These are phyloP conservation scores for Sebastes umbrosus DNA, from an alignment of 2,797 vertebrate genomes.

Conservation along the genomic window DNA sequence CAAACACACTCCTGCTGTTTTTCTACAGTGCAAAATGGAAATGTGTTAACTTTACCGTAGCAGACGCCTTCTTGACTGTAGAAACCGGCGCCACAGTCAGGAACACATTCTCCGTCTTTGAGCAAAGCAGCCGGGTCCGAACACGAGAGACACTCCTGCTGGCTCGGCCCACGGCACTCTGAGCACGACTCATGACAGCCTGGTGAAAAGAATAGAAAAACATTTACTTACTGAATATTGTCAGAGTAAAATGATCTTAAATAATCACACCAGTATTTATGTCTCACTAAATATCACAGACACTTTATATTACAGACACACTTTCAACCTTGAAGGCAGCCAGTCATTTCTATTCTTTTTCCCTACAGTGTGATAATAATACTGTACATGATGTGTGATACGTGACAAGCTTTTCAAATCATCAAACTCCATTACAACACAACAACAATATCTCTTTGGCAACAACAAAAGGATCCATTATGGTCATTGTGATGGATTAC, in stretches of 20 bases:
- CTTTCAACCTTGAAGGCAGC: not conserved
- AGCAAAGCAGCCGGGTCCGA: conserved; percentile 78
- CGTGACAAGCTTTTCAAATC: not conserved
- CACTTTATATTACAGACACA: not conserved
- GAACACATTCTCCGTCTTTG: conserved; percentile 82
- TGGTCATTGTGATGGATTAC: not conserved
- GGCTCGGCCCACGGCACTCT: conserved; percentile 81
- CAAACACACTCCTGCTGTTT: not conserved
- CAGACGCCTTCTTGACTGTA: conserved; percentile 84
- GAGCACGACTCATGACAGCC: conserved; percentile 90
- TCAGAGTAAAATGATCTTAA: not conserved
- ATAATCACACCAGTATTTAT: not conserved
- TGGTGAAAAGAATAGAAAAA: conserved; percentile 54
- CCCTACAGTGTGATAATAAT: not conserved
- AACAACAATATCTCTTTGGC: not conserved
- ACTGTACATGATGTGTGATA: not conserved
- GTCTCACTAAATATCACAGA: not conserved
- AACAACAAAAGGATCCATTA: not conserved
- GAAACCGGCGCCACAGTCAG: conserved; percentile 82
- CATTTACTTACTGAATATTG: not conserved
- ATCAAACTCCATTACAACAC: not conserved
- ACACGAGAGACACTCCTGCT: conserved; percentile 86
- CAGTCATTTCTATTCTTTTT: not conserved
- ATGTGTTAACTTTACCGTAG: conserved; percentile 75
- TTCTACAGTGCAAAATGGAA: too few species aligned